Conservation (phyloP, 2,888 invertebrate genomes). For the Ditula angustiorana region DNA sequence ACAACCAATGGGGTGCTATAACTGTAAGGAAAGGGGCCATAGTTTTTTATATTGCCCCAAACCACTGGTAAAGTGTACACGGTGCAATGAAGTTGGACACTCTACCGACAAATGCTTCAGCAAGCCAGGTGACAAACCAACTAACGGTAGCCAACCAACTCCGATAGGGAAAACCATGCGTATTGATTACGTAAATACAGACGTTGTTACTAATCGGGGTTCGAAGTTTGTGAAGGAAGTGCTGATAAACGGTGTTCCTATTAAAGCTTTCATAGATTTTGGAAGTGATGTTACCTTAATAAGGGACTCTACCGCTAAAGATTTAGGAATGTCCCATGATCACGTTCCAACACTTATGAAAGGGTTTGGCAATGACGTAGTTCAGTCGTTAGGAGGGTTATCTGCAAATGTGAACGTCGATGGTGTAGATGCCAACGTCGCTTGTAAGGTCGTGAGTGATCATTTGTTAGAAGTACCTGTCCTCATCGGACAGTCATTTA, state of each 20-base stretch:
- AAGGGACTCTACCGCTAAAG: neutral
- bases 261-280: constrained; percentile 32
- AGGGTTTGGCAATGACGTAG: constrained; percentile 15
- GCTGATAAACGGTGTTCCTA: neutral
- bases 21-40: constrained; percentile 45
- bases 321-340: constrained; percentile 1
- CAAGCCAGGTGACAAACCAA: neutral
- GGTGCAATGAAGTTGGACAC: constrained; percentile 35
- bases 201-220: neutral
- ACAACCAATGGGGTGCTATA: constrained; percentile 37
- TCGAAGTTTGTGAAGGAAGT: constrained; percentile 17
- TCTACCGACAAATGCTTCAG: neutral
- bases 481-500: too few species aligned
- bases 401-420: neutral
- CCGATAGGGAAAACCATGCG: constrained; percentile 17
- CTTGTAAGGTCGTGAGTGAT: constrained; percentile 8
- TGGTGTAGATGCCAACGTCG: neutral
- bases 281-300: constrained; percentile 29
- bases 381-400: constrained; percentile 8
- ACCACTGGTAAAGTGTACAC: constrained; percentile 39
- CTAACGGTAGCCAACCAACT: neutral
- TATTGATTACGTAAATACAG: neutral
- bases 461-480: constrained; percentile 2
- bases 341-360: constrained; percentile 3
- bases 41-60: constrained; percentile 41